Evolutionary conservation across 2,797 vertebrate genomes (phyloP).

Genomic region (Sylvia borin): DNA sequence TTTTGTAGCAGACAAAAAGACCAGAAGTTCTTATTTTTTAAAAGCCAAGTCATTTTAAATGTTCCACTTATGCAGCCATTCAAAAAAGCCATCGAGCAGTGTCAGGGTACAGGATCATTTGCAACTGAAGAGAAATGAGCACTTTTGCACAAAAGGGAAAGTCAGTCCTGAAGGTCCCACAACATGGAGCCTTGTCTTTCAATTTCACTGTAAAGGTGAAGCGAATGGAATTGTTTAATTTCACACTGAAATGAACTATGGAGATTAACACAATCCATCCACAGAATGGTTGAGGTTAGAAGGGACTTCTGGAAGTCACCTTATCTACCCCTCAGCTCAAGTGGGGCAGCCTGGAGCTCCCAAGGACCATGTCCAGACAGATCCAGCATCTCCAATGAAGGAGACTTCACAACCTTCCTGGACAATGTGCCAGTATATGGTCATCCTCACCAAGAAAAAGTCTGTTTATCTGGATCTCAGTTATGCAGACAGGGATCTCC

Average conservation of each 20-base stretch:
- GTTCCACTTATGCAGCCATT: fast-evolving
- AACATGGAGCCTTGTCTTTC: fast-evolving
- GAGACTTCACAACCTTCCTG: background rate
- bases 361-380: background rate
- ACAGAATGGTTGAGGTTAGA: background rate
- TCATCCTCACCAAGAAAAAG: background rate
- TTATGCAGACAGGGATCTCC: background rate
- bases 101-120: background rate
- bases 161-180: background rate
- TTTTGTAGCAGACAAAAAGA: background rate
- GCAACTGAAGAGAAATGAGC: background rate
- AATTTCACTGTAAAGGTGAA: background rate
- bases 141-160: background rate
- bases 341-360: background rate
- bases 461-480: background rate
- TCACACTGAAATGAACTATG: background rate
- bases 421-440: background rate
- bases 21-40: background rate
- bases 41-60: background rate
- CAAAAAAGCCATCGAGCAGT: background rate
- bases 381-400: background rate
- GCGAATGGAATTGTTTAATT: background rate
- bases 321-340: background rate
- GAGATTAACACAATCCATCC: background rate
- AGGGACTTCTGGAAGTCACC: background rate